These are phyloP conservation scores for Dioctria rufipes DNA, from an alignment of 2,888 invertebrate genomes.

Conservation along the genomic window DNA sequence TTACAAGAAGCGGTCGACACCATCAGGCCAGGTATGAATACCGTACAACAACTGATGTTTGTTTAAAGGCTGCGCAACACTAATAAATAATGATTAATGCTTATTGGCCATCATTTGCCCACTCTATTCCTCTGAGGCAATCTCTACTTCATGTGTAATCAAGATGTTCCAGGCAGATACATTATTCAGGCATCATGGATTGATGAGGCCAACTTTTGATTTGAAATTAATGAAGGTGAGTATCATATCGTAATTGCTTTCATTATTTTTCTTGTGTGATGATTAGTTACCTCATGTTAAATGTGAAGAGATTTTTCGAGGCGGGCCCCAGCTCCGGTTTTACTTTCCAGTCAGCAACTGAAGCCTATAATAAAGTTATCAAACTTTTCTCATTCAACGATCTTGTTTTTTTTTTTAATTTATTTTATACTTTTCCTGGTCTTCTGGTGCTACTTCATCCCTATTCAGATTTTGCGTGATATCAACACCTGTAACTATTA, in stretches of 20 bases:
- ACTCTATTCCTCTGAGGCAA: constrained; percentile 56
- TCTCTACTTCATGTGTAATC: constrained; percentile 57
- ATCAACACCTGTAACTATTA: too few species aligned
- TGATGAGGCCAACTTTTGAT: constrained; percentile 58
- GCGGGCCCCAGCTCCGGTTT: background rate
- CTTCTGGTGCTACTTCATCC: background rate
- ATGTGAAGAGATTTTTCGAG: constrained; percentile 22
- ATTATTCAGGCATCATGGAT: constrained; percentile 49
- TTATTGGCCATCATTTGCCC: constrained; percentile 60
- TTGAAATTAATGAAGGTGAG: constrained; percentile 60
- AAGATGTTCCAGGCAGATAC: constrained; percentile 58
- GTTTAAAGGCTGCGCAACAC: constrained; percentile 59
- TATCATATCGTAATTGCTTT: constrained; percentile 59
- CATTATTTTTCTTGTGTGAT: constrained; percentile 58
- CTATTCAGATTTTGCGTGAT: too few species aligned
- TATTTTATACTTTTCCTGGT: background rate
- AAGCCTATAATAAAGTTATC: background rate
- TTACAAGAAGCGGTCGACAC: constrained; percentile 41
- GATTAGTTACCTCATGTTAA: constrained; percentile 58
- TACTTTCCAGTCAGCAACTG: background rate
- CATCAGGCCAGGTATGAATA: constrained; percentile 27
- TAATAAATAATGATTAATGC: constrained; percentile 61
- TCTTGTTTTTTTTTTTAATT: background rate
- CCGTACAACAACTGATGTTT: constrained; percentile 58
- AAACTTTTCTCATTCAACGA: background rate